phyloP scores from a whole-genome alignment of 2,888 invertebrate genomes.

The Blomia tropicalis region DNA sequence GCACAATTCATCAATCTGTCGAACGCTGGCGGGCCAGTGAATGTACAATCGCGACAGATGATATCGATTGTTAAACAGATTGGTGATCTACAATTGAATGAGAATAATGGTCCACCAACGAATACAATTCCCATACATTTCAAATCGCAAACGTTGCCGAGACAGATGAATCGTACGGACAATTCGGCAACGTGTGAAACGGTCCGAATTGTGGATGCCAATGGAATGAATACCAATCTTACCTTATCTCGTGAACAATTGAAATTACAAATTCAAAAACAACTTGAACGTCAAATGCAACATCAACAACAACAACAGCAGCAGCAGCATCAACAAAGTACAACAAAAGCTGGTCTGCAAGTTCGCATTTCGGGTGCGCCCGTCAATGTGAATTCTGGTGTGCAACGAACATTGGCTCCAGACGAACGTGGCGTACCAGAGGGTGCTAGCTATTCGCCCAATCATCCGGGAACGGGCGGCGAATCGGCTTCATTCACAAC shows the following conservation, averaged over 20 bases:
- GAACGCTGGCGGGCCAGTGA: background rate
- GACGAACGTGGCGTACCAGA: conserved; percentile 56
- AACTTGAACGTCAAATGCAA: background rate
- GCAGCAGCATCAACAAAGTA: conserved; percentile 17
- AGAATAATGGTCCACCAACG: conserved; percentile 10
- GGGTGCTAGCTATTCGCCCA: conserved; percentile 53
- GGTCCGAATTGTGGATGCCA: conserved; percentile 4
- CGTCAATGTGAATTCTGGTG: background rate
- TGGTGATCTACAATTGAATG: background rate
- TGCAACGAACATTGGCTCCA: conserved; percentile 34
- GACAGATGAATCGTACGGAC: background rate
- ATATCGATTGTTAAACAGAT: conserved; percentile 11
- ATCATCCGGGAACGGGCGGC: conserved; percentile 33
- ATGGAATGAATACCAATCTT: background rate
- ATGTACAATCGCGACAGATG: background rate
- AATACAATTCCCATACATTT: background rate
- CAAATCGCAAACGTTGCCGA: conserved; percentile 8
- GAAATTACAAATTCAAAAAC: conserved; percentile 19
- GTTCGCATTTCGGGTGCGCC: background rate
- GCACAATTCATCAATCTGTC: background rate
- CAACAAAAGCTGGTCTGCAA: too few species aligned
- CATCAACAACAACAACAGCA: conserved; percentile 12
- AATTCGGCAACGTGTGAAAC: background rate
- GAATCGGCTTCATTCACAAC: background rate
- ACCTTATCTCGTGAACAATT: conserved; percentile 15